Evolutionary conservation across 2,113 vertebrate genomes (phyloP), one percentile per base, ranked within the genome.

Genomic region (Butorides virescens): DNA sequence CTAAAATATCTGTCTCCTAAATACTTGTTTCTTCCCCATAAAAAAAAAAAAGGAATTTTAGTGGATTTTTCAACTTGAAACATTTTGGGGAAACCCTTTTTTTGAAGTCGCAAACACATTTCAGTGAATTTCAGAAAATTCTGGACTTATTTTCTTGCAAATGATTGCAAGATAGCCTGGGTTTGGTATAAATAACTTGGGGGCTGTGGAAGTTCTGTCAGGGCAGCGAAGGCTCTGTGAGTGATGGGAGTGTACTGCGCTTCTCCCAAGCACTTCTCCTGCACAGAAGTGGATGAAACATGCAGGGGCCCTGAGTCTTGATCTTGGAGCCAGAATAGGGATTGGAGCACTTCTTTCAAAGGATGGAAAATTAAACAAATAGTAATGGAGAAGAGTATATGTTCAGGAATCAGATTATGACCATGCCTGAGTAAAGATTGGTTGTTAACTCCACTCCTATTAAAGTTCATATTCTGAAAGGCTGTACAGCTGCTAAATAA

Each of bases 381-480:
- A 93, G 83, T 74, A 93, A 86, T 79, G 95, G 59, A 85, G 82
- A 79, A 94, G 37, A 91, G 65, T 93, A 82, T 88, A 71, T 63
- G 82, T 18, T 90, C 92, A 89, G 82, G 90, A 95, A 94, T 95
- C 86, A 86, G 92, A 93, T 90, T 94, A 94, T 74, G 79, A 95
- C 80, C 80, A 96, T 66, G 85, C 88, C 90, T 97, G 84, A 93
- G 86, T 90, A 92, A 90, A 92, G 87, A 95, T 95, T 95, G 95
- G 92, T 92, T 97, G 94, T 97, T 97, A 97, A 96, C 92, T 86
- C 77, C 73, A 70, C 44, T 97, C 85, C 79, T 95, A 95, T 95
- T 95, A 91, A 92, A 95, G 95, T 95, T 96, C 90, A 86, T 96
- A 88, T 95, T 97, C 95, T 91, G 87, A 97, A 96, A 88, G 81